Base-by-base conservation (phyloP, 2,888 invertebrate genomes). In the Hirtodrosophila duncani region DNA sequence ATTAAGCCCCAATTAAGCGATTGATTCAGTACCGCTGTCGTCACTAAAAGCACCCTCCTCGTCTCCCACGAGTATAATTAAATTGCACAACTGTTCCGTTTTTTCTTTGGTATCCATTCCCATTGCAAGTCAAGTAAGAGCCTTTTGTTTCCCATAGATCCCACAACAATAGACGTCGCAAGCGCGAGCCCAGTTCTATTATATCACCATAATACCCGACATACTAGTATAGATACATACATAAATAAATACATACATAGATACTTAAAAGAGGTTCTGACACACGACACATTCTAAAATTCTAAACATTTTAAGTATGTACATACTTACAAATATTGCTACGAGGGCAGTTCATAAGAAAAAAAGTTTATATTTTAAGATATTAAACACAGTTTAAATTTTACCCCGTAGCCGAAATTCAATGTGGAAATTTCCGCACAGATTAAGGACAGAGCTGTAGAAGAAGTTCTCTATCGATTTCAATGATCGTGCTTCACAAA, bases 41-140 rank as follows among this genome's bases (percentile, higher is more conserved):
- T 67, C 64, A 63, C 41, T 33, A 17, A 23, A 33, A 31, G 26
- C 33, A 9, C 9, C n/a, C n/a, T n/a, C n/a, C n/a, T n/a, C n/a
- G n/a, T 45, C 49, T 44, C 67, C 39, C 55, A 34, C 34, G 60
- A 38, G 30, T 42, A 39, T 24, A 45, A 41, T 44, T 50, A 46
- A 58, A 55, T 65, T 59, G 53, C 63, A 66, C 71, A 77, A 71
- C 57, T 60, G 57, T 70, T 69, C 49, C 41, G 52, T 38, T 49
- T 27, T 30, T 16, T 9, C 27, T 41, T 39, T 30, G 21, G 38
- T 37, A 52, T 42, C 39, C 30, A 14, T 24, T 13, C 9, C 41
- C 60, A 60, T 67, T 52, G 36, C 30, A 11, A 26, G 16, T 41
- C 41, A 51, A 56, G 46, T 26, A 51, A 38, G 23, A 16, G 14